A percentile compares a stretch with the other conserved stretches of the same genome.
Evolutionary conservation across 1,140 invertebrate species (phyloP).

Genomic region (Hetaerina americana): DNA sequence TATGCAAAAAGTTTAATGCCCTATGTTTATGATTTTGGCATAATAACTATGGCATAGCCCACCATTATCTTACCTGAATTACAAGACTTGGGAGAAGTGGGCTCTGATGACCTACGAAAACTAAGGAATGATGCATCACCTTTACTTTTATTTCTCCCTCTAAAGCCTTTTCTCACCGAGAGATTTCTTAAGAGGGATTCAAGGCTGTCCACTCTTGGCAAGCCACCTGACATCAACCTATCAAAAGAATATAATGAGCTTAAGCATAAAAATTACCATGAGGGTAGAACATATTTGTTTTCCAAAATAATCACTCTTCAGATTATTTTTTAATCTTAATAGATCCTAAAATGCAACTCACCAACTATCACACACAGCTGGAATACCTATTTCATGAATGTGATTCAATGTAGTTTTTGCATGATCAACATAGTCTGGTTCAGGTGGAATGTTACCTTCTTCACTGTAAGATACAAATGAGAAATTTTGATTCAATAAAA

Average conservation of each 20-base stretch:
- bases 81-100: neutral
- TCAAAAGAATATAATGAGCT: too few relatives aligned
- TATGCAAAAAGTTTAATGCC: too few relatives aligned
- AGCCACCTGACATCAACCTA: neutral
- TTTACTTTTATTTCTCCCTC: neutral
- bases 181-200: neutral
- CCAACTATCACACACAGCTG: constrained; percentile 44
- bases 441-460: constrained; percentile 36
- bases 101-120: neutral
- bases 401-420: constrained; percentile 53
- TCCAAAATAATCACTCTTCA: neutral
- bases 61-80: neutral
- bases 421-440: constrained; percentile 49
- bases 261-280: neutral
- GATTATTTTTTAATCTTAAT: too few relatives aligned
- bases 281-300: neutral
- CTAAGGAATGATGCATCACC: neutral
- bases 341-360: constrained; percentile 26
- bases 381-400: constrained; percentile 48
- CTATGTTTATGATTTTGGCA: too few relatives aligned
- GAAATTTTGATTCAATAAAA: too few relatives aligned
- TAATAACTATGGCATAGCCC: too few relatives aligned
- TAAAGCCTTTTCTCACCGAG: neutral
- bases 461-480: constrained; percentile 24
- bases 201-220: neutral